Percentiles rank a stretch among this genome's conserved stretches.
phyloP scores from a whole-genome alignment of 1,140 invertebrate genomes.

The Drosophila aff. region DNA sequence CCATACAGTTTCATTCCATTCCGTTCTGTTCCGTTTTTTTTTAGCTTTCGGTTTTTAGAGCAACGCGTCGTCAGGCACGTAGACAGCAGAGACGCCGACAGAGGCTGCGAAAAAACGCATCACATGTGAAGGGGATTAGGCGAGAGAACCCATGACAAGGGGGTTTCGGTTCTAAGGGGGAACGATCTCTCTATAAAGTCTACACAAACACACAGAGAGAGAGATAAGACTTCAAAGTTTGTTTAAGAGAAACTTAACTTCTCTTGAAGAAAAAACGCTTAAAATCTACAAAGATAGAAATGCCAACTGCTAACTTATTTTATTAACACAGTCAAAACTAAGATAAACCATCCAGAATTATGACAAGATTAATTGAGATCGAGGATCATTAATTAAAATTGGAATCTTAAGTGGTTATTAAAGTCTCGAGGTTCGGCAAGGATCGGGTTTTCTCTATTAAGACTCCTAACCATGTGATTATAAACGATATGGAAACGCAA shows the following conservation, averaged over 20 bases:
- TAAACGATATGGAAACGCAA: background rate
- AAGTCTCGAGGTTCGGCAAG: constrained; percentile 5
- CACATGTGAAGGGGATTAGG: constrained; percentile 29
- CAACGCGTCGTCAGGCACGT: constrained; percentile 70
- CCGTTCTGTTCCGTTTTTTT: constrained; percentile 17
- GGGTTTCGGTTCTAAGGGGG: background rate
- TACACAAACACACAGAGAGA: background rate
- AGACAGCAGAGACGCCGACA: constrained; percentile 53
- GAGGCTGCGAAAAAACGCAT: constrained; percentile 34
- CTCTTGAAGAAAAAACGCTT: constrained; percentile 11
- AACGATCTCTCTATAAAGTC: constrained; percentile 12
- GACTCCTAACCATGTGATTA: constrained; percentile 20
- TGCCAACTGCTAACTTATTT: constrained; percentile 10
- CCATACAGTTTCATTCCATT: constrained; percentile 8
- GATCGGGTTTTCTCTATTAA: constrained; percentile 11
- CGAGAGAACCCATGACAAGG: constrained; percentile 9
- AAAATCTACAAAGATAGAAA: background rate
- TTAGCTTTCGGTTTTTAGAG: constrained; percentile 29
- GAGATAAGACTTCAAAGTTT: background rate
- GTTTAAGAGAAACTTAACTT: constrained; percentile 10
- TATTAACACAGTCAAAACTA: background rate
- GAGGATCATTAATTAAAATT: constrained; percentile 18
- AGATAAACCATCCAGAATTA: constrained; percentile 5
- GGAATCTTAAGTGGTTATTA: constrained; percentile 6
- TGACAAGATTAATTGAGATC: background rate